Evolutionary conservation across 2,888 invertebrate species (phyloP).

Genomic region (Bombylius discolor): DNA sequence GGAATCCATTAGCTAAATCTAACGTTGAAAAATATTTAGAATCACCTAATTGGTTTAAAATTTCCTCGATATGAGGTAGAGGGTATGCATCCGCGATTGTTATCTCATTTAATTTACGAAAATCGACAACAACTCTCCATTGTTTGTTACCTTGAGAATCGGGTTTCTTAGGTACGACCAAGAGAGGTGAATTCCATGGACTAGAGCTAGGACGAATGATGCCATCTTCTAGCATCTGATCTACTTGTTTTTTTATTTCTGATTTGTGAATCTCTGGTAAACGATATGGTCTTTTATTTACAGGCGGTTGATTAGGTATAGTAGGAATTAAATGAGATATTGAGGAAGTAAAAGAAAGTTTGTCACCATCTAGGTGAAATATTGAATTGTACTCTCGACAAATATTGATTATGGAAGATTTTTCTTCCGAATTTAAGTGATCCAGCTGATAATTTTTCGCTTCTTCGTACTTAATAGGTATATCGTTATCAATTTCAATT

Average conservation of each 20-base stretch:
- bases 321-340: not conserved
- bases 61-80: conserved; percentile 25
- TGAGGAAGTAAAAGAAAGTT: conserved; percentile 21
- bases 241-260: conserved; percentile 16
- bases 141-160: conserved; percentile 19
- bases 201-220: conserved; percentile 20
- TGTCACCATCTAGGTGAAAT: conserved; percentile 21
- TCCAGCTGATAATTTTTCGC: not conserved
- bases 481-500: too few species aligned
- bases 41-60: conserved; percentile 26
- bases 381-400: conserved; percentile 21
- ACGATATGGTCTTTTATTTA: conserved; percentile 7
- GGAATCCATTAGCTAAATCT: conserved; percentile 28
- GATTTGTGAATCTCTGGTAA: conserved; percentile 5
- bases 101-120: conserved; percentile 25
- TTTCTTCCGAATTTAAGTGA: conserved; percentile 21
- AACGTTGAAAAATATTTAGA: conserved; percentile 26
- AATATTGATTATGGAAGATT: conserved; percentile 12
- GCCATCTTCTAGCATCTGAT: conserved; percentile 19
- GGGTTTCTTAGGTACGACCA: conserved; percentile 24
- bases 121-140: conserved; percentile 27
- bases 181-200: conserved; percentile 17
- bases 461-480: too few species aligned
- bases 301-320: not conserved
- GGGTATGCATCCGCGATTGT: conserved; percentile 26